Evolutionary conservation across 2,113 vertebrate species (phyloP).

Genomic region (Himantopus leucocephalus): DNA sequence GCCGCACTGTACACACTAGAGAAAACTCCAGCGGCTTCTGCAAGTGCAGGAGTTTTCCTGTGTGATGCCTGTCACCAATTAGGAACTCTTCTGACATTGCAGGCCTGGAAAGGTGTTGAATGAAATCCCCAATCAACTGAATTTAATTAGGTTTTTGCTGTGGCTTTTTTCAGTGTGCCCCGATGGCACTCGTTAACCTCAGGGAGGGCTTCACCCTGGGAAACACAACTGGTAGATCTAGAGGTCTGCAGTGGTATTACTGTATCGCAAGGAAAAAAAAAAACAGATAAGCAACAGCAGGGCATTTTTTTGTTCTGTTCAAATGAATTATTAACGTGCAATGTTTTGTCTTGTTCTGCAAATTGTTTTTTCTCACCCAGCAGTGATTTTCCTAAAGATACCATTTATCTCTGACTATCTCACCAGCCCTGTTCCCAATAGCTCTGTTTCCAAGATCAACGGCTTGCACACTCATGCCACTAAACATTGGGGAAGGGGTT

Average conservation of each 20-base stretch:
- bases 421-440: not conserved
- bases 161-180: not conserved
- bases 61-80: not conserved
- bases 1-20: accelerated
- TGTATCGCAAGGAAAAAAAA: not conserved
- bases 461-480: not conserved
- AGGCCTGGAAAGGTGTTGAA: not conserved
- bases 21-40: not conserved
- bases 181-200: not conserved
- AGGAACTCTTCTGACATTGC: not conserved
- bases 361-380: not conserved
- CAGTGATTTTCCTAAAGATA: not conserved
- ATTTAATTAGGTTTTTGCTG: not conserved
- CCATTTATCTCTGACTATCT: not conserved
- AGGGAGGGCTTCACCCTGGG: not conserved
- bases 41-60: not conserved
- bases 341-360: not conserved
- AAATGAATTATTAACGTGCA: not conserved
- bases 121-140: not conserved
- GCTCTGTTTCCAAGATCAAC: accelerated
- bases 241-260: not conserved
- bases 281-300: not conserved
- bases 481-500: not conserved
- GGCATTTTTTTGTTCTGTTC: not conserved
- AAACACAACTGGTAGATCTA: not conserved